Conservation (phyloP, 2,113 vertebrate genomes). For the Pogona vitticeps region DNA sequence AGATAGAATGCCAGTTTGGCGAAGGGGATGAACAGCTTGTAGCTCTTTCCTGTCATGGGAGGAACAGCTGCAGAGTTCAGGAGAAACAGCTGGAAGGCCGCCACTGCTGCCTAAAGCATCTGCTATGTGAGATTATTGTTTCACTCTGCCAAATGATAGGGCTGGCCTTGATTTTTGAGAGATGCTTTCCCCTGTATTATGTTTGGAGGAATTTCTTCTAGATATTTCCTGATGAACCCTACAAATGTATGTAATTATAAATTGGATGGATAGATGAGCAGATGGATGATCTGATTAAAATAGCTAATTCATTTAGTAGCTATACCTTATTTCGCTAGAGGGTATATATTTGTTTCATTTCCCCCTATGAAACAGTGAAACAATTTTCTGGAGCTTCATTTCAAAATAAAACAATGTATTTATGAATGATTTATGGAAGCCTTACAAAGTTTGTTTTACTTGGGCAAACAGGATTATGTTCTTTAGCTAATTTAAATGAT, state of each 20-base stretch:
- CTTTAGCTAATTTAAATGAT: slow-evolving; percentile 39
- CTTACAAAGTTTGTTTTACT: slow-evolving; percentile 28
- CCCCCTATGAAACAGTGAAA: background rate
- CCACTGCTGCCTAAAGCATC: background rate
- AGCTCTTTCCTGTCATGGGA: too few relatives aligned
- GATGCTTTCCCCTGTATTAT: background rate
- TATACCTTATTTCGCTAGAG: background rate
- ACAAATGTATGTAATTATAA: slow-evolving; percentile 41
- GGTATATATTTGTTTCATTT: background rate
- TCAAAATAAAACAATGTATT: slow-evolving; percentile 13
- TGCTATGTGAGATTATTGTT: background rate
- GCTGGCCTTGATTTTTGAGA: background rate
- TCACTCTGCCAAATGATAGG: background rate
- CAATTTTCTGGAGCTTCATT: slow-evolving; percentile 30
- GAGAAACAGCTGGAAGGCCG: background rate
- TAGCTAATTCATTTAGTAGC: background rate
- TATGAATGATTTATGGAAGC: slow-evolving; percentile 46
- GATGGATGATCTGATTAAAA: background rate
- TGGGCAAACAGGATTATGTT: slow-evolving; percentile 36
- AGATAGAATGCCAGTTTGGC: background rate
- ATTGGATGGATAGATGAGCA: slow-evolving; percentile 7
- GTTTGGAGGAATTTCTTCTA: background rate
- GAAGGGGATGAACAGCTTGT: too few relatives aligned
- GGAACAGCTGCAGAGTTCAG: too few relatives aligned
- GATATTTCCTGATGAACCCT: slow-evolving; percentile 33